Base-by-base conservation (phyloP, 92 coral and sea anemone species). In the Porites cylindrica region DNA sequence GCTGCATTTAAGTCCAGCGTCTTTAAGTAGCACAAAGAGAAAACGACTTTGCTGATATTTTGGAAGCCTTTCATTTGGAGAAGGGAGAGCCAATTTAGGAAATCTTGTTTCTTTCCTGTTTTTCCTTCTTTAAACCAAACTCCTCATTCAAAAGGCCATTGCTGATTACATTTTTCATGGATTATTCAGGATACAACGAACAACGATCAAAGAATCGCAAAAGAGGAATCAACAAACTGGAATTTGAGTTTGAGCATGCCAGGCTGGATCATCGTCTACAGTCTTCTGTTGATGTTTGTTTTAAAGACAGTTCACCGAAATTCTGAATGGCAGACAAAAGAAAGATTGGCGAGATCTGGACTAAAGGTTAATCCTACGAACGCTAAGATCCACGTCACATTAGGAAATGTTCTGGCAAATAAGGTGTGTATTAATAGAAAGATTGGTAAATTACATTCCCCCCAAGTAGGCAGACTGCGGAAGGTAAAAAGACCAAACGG, bases 311-410 rank as follows among this genome's bases (percentile, higher is more conserved):
- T 94, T 18, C 88, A 87, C 77, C 95, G 98, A 29, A 95, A 94
- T 82, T 66, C 82, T 1, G 98, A 95, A 54, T 95, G 98, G 98
- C 51, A 21, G 60, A 67, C 85, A 62, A 81, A 87, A 26, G 94
- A 95, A 32, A 50, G 92, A 1, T 86, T 95, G 58, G 95, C 96
- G 21, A 76, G 65, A 69, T 87, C 98, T 38, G 98, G 98, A 20
- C 91, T 93, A 14, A 88, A 78, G 72, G 88, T 89, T 2, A 93
- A 92, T 80, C 96, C 96, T 18, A 74, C 82, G 2, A 95, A 95
- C 82, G 98, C 98, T 14, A 95, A 95, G 91, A 94, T 95, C 19
- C 93, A 93, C 50, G 80, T 91, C 21, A 90, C 90, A 20, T 85
- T 94, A 88, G 98, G 92, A 4, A 94, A 94, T 82, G 88, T 88